Evolutionary conservation across 2,888 invertebrate genomes (phyloP).

Genomic region (Apotomis turbidana): DNA sequence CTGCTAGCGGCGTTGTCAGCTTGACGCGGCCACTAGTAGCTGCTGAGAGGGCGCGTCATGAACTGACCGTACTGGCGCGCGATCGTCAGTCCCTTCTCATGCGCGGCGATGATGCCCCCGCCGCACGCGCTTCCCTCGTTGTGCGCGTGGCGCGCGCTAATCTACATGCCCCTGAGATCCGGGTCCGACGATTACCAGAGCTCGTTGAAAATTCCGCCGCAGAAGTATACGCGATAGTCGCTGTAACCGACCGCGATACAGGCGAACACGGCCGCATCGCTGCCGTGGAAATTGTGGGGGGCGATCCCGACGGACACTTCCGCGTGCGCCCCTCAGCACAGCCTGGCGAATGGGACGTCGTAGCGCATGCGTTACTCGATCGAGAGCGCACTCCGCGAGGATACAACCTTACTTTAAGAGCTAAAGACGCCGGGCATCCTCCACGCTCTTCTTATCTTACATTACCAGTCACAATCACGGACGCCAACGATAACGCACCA

Average conservation of each 20-base stretch:
- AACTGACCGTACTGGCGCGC: conserved; percentile 91
- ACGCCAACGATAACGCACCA: conserved; percentile 93
- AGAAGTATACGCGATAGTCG: conserved; percentile 95
- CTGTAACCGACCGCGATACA: conserved; percentile 91
- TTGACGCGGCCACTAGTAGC: conserved; percentile 91
- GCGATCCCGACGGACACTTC: conserved; percentile 95
- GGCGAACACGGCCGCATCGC: conserved; percentile 94
- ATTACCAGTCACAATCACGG: conserved; percentile 91
- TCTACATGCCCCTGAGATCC: conserved; percentile 92
- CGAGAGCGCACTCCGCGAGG: conserved; percentile 91
- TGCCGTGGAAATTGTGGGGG: conserved; percentile 92
- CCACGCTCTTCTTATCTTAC: conserved; percentile 90
- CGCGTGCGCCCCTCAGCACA: conserved; percentile 86
- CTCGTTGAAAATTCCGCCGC: conserved; percentile 91
- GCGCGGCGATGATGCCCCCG: conserved; percentile 82
- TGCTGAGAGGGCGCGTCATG: conserved; percentile 87
- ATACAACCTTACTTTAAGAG: conserved; percentile 94
- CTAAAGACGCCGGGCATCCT: conserved; percentile 92
- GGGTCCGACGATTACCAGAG: conserved; percentile 90
- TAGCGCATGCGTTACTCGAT: conserved; percentile 90
- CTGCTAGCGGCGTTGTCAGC: conserved; percentile 94
- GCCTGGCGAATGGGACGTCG: conserved; percentile 90
- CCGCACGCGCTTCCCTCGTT: conserved; percentile 90
- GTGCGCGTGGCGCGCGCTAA: conserved; percentile 93
- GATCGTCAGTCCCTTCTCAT: conserved; percentile 90